Percentiles rank a stretch among this genome's conserved stretches.
Evolutionary conservation across 2,113 vertebrate species (phyloP).

Genomic region (Peromyscus maniculatus): DNA sequence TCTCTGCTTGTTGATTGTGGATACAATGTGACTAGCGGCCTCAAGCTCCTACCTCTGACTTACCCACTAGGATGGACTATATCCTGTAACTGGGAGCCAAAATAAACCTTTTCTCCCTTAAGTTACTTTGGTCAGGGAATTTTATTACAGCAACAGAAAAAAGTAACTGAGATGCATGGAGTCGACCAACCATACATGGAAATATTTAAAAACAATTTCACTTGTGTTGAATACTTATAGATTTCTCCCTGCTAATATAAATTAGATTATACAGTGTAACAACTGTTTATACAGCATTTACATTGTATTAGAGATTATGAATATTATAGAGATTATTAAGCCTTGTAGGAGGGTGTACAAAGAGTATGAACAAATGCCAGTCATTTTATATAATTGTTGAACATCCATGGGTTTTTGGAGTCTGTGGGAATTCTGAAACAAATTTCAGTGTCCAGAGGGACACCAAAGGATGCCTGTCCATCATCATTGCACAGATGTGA

Average conservation of each 20-base stretch:
- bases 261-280: not conserved
- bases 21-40: not conserved
- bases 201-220: not conserved
- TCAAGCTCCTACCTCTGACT: not conserved
- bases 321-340: not conserved
- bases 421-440: not conserved
- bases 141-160: not conserved
- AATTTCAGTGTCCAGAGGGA: not conserved
- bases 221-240: not conserved
- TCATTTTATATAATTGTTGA: not conserved
- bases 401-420: not conserved
- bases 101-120: not conserved
- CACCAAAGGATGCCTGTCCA: not conserved
- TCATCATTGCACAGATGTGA: not conserved
- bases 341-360: not conserved
- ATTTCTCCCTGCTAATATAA: not conserved
- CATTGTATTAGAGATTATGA: not conserved
- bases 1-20: not conserved
- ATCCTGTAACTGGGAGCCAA: not conserved
- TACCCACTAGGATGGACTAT: not conserved
- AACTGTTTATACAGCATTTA: not conserved
- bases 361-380: not conserved
- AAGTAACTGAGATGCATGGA: not conserved
- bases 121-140: not conserved
- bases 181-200: not conserved